phyloP scores from a whole-genome alignment of 1,140 invertebrate genomes.

The Cheumatopsyche charites region DNA sequence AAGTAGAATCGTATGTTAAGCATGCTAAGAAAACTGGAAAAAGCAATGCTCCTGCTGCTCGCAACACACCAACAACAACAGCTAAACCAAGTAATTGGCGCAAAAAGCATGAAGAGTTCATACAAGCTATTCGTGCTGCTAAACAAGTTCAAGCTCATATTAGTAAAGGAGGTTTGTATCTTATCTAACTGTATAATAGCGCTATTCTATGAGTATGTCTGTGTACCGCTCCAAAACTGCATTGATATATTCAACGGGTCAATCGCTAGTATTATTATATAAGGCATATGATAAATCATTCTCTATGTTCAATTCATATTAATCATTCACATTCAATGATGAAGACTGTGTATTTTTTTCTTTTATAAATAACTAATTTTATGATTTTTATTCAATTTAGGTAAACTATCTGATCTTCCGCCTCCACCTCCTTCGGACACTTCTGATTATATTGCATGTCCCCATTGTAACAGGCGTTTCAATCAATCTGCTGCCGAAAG shows the following conservation, averaged over 20 bases:
- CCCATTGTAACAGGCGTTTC: slow-evolving; percentile 88
- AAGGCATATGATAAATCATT: background rate
- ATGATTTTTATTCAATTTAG: no score
- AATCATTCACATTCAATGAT: background rate
- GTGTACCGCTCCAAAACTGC: no score
- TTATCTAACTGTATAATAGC: no score
- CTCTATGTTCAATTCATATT: background rate
- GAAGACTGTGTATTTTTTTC: background rate
- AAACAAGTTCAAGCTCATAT: slow-evolving; percentile 86
- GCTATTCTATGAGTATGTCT: no score
- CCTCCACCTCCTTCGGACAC: slow-evolving; percentile 86
- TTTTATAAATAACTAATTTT: no score
- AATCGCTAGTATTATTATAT: background rate
- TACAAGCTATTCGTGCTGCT: slow-evolving; percentile 85
- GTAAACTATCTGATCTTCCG: slow-evolving; percentile 84
- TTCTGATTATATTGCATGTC: slow-evolving; percentile 90
- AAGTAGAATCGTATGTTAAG: slow-evolving; percentile 77
- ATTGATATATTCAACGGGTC: no score
- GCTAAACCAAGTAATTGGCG: slow-evolving; percentile 82
- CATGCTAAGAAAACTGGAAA: slow-evolving; percentile 54
- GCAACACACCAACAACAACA: slow-evolving; percentile 35
- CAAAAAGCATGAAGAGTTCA: slow-evolving; percentile 91
- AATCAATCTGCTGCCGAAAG: slow-evolving; percentile 84
- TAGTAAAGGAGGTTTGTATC: slow-evolving; percentile 72
- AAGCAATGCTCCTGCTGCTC: slow-evolving; percentile 39